Conservation (phyloP, 2,888 invertebrate genomes). For the Agrotis puta region DNA sequence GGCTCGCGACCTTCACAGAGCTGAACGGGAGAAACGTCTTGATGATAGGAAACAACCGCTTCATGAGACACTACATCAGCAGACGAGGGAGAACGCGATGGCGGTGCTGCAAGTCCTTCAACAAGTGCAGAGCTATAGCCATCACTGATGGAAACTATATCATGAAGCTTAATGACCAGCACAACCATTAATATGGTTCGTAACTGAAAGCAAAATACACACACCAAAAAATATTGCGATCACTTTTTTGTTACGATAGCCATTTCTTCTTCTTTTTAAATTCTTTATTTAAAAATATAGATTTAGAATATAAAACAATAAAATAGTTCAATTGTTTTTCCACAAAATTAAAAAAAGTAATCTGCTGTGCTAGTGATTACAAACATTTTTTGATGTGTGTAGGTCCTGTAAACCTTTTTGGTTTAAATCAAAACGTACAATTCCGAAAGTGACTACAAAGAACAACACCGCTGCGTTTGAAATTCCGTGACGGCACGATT, state of each 20-base stretch:
- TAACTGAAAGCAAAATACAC: not conserved
- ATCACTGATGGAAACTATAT: constrained; percentile 79
- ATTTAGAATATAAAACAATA: too few relatives aligned
- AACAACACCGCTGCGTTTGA: not conserved
- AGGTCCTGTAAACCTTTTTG: too few relatives aligned
- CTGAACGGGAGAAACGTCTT: constrained; percentile 76
- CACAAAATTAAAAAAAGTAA: too few relatives aligned
- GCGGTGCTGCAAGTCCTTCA: constrained; percentile 83
- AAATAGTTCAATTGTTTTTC: too few relatives aligned
- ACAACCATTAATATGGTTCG: constrained; percentile 73
- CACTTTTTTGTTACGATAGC: too few relatives aligned
- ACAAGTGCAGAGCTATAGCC: constrained; percentile 82
- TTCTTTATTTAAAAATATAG: too few relatives aligned
- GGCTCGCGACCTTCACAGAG: constrained; percentile 65
- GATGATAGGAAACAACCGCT: constrained; percentile 78
- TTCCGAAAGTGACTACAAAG: not conserved
- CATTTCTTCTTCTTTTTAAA: too few relatives aligned
- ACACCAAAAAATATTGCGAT: too few relatives aligned
- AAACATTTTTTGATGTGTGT: too few relatives aligned
- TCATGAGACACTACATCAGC: constrained; percentile 82
- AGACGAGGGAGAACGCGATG: constrained; percentile 80
- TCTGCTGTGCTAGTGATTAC: too few relatives aligned
- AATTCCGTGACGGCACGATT: not conserved
- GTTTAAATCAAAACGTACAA: too few relatives aligned
- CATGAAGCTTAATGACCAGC: constrained; percentile 81